phyloP scores from a whole-genome alignment of 2,888 invertebrate species.

The Bellardia pandia region DNA sequence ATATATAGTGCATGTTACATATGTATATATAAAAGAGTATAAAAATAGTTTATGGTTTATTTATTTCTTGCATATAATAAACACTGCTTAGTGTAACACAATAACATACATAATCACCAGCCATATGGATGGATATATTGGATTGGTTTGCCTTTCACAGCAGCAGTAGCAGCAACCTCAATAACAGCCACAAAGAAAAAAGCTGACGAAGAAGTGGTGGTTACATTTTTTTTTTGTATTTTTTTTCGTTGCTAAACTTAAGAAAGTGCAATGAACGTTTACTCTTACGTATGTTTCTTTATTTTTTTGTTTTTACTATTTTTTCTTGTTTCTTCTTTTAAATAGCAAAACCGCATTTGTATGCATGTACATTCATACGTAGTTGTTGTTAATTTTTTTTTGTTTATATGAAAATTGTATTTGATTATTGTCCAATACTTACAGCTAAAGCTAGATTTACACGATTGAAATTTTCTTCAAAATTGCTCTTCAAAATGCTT shows the following conservation, averaged over 20 bases:
- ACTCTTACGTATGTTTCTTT: conserved; percentile 67
- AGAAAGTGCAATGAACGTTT: conserved; percentile 73
- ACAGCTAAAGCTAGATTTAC: too few relatives aligned
- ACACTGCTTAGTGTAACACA: conserved; percentile 3
- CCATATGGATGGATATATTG: conserved; percentile 15
- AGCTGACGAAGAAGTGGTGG: conserved; percentile 31
- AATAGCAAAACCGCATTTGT: conserved; percentile 42
- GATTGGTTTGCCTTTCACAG: conserved; percentile 63
- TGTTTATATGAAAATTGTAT: conserved; percentile 66
- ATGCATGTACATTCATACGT: background rate
- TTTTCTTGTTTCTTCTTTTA: conserved; percentile 44
- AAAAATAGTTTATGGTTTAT: conserved; percentile 45
- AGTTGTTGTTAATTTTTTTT: conserved; percentile 40
- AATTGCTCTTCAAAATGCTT: too few relatives aligned
- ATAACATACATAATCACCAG: conserved; percentile 45
- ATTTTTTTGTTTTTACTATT: conserved; percentile 7
- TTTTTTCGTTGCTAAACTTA: conserved; percentile 57
- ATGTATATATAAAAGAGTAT: conserved; percentile 1
- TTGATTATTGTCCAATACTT: conserved; percentile 63
- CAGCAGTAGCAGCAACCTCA: conserved; percentile 20
- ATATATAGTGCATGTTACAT: conserved; percentile 4
- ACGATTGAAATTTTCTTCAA: too few relatives aligned
- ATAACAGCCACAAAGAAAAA: conserved; percentile 6
- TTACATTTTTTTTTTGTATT: background rate
- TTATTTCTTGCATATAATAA: conserved; percentile 26